Evolutionary conservation across 2,797 vertebrate genomes (phyloP).

Genomic region (Geotria australis): DNA sequence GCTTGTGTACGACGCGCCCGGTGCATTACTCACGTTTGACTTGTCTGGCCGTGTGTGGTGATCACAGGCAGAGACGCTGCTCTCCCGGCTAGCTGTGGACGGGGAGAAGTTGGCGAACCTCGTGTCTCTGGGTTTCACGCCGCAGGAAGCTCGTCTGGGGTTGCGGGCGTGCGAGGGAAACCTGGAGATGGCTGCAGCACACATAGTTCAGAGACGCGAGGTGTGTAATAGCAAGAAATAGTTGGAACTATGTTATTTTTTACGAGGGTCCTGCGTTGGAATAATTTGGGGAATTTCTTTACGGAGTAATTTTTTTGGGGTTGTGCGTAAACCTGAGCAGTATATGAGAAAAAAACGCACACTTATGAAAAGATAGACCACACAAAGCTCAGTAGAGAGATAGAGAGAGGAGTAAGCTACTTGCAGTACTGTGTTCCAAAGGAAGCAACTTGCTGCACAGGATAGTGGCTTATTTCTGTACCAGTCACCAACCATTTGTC

Average conservation of each 20-base stretch:
- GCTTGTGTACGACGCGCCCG: too few species aligned
- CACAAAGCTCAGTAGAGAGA: too few species aligned
- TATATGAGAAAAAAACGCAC: too few species aligned
- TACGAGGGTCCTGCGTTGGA: neutral
- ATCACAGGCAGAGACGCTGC: constrained; percentile 29
- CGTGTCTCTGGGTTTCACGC: constrained; percentile 33
- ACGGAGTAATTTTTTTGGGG: constrained; percentile 5
- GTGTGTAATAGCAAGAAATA: constrained; percentile 8
- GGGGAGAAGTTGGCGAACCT: constrained; percentile 31
- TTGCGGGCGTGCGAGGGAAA: constrained; percentile 50
- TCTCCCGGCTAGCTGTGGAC: constrained; percentile 27
- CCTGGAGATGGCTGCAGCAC: constrained; percentile 26
- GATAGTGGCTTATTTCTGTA: too few species aligned
- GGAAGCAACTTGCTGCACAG: too few species aligned
- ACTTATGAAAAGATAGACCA: too few species aligned
- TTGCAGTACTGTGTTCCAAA: too few species aligned
- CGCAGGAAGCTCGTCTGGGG: constrained; percentile 54
- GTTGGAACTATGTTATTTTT: neutral
- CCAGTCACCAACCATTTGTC: too few species aligned
- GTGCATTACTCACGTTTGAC: too few species aligned
- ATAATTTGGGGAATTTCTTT: constrained; percentile 2
- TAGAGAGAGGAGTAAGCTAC: too few species aligned
- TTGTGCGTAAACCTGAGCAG: too few species aligned
- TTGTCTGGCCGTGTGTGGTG: too few species aligned
- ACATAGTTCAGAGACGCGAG: constrained; percentile 41